A percentile compares a stretch with the other conserved stretches of the same genome.
Evolutionary conservation across 2,113 vertebrate species (phyloP).

Genomic region (Prolemur simus): DNA sequence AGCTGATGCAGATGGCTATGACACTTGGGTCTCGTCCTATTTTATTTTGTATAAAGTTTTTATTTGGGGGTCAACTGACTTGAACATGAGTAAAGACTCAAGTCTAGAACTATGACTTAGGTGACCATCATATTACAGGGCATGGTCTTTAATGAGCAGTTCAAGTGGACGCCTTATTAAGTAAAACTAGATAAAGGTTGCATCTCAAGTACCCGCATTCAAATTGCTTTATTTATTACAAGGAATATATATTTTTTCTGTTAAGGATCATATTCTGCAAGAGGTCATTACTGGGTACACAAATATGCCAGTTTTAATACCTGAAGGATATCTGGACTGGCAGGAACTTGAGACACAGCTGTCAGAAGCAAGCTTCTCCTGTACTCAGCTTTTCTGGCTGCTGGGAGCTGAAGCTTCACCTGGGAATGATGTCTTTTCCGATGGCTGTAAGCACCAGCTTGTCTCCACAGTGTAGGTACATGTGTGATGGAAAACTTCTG

Average conservation of each 20-base stretch:
- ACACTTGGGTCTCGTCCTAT: background rate
- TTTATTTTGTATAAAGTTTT: background rate
- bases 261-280: constrained; percentile 70
- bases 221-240: background rate
- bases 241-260: background rate
- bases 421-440: background rate
- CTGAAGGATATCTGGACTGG: constrained; percentile 66
- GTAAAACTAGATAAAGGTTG: background rate
- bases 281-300: constrained; percentile 6
- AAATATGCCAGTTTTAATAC: background rate
- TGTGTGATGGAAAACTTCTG: background rate
- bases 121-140: fast-evolving
- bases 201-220: background rate
- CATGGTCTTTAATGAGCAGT: background rate
- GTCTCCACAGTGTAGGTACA: constrained; percentile 67
- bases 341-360: constrained; percentile 55
- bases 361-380: constrained; percentile 23
- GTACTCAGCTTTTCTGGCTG: constrained; percentile 21
- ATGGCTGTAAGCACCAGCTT: constrained; percentile 65
- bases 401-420: background rate
- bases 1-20: background rate
- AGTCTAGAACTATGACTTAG: background rate
- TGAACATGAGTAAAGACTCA: background rate
- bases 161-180: background rate
- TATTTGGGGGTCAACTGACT: background rate